These are phyloP conservation scores for Porphyrio hochstetteri DNA, from an alignment of 2,113 vertebrate genomes.

Conservation along the genomic window DNA sequence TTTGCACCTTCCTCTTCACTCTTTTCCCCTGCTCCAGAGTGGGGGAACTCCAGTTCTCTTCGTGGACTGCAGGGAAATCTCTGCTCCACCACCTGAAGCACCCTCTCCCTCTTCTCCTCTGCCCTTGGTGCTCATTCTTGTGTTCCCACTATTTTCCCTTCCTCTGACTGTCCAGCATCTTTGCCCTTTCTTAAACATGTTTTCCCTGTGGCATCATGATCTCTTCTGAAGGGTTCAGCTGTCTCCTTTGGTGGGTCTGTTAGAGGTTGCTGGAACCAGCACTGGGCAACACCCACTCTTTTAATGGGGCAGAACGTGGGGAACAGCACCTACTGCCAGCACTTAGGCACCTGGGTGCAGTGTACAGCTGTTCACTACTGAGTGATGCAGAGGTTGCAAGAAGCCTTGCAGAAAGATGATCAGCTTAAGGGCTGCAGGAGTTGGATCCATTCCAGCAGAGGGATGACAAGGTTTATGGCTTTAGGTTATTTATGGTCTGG, in stretches of 20 bases:
- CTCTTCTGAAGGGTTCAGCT: not conserved
- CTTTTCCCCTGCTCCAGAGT: not conserved
- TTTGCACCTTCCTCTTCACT: not conserved
- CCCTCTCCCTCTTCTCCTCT: not conserved
- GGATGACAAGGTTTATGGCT: fast-evolving
- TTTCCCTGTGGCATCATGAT: fast-evolving
- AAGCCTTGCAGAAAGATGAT: not conserved
- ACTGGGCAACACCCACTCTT: not conserved
- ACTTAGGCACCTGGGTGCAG: fast-evolving
- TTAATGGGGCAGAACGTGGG: not conserved
- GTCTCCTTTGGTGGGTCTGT: fast-evolving
- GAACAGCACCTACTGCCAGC: not conserved
- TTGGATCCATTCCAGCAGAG: fast-evolving
- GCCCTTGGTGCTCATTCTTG: not conserved
- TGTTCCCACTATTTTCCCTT: not conserved
- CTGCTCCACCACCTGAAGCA: not conserved
- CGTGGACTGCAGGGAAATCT: not conserved
- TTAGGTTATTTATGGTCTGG: not conserved
- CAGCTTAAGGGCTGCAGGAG: not conserved
- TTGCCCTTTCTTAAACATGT: not conserved
- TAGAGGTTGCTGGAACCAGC: not conserved
- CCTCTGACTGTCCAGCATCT: not conserved
- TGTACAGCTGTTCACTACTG: not conserved
- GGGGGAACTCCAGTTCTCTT: too few species aligned
- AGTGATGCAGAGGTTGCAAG: not conserved